Percentiles rank a stretch among this genome's conserved stretches.
Evolutionary conservation across 2,888 invertebrate genomes (phyloP).

Genomic region (Oligia strigilis): DNA sequence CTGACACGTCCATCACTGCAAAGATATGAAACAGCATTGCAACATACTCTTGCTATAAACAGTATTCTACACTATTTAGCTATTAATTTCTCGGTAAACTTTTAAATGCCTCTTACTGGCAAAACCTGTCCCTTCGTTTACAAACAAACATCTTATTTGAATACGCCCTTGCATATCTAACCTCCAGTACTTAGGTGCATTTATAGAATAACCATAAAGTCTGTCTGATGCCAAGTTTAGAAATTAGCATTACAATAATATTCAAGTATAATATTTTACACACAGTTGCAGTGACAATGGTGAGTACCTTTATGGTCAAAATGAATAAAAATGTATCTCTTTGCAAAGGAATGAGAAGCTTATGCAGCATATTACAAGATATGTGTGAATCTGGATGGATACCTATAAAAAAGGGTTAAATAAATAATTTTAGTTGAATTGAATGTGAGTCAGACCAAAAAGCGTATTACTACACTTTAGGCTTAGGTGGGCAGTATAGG

Average conservation of each 20-base stretch:
- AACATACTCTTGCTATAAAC: neutral
- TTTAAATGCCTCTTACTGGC: neutral
- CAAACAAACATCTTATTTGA: slow-evolving; percentile 25
- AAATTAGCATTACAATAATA: slow-evolving; percentile 11
- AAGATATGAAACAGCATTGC: neutral
- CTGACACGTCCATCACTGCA: neutral
- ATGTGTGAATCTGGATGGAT: neutral
- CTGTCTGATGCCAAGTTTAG: slow-evolving; percentile 19
- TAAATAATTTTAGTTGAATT: no score
- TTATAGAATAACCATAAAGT: slow-evolving; percentile 15
- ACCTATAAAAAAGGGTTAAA: neutral
- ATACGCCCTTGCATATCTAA: slow-evolving; percentile 43
- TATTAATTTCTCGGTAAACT: neutral
- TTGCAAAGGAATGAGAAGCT: neutral
- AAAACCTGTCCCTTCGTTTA: neutral
- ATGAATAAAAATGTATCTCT: neutral
- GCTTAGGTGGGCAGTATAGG: no score
- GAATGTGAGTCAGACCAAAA: neutral
- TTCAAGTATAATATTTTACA: neutral
- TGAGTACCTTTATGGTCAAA: no score
- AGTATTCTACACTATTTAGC: neutral
- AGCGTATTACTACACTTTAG: no score
- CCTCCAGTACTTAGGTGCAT: slow-evolving; percentile 5
- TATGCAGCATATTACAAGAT: neutral
- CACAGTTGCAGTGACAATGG: neutral